These are phyloP conservation scores for Pterois miles DNA, from an alignment of 2,797 vertebrate genomes.

Conservation along the genomic window DNA sequence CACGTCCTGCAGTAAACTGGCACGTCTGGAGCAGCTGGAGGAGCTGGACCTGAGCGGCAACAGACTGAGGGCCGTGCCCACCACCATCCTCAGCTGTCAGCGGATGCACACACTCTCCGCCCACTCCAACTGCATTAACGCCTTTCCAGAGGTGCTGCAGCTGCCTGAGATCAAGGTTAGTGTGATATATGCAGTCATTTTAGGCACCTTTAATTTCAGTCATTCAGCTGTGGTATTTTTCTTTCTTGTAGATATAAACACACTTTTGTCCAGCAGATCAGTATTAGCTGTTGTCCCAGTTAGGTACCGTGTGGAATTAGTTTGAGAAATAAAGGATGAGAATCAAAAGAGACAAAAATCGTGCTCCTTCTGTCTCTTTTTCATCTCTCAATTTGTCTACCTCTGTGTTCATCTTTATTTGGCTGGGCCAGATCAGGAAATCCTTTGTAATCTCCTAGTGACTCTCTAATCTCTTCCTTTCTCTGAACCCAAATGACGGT, in stretches of 20 bases:
- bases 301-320: neutral
- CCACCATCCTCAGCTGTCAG: slow-evolving; percentile 92
- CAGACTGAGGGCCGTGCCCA: slow-evolving; percentile 92
- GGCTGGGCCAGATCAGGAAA: slow-evolving; percentile 32
- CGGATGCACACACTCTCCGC: slow-evolving; percentile 94
- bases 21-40: slow-evolving; percentile 94
- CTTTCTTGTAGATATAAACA: too few species aligned
- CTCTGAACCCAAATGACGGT: slow-evolving; percentile 5
- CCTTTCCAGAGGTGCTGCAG: slow-evolving; percentile 96
- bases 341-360: neutral
- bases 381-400: neutral
- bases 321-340: neutral
- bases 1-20: slow-evolving; percentile 90
- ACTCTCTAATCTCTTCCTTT: slow-evolving; percentile 32
- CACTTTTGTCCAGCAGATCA: neutral
- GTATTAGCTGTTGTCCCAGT: neutral
- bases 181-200: neutral
- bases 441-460: slow-evolving; percentile 45
- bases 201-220: neutral
- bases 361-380: neutral
- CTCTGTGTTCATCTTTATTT: slow-evolving; percentile 13
- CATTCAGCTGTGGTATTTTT: neutral
- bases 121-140: slow-evolving; percentile 94
- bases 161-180: slow-evolving; percentile 95
- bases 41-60: slow-evolving; percentile 97